Conservation (phyloP, 2,113 vertebrate species). For the Microcebus murinus region DNA sequence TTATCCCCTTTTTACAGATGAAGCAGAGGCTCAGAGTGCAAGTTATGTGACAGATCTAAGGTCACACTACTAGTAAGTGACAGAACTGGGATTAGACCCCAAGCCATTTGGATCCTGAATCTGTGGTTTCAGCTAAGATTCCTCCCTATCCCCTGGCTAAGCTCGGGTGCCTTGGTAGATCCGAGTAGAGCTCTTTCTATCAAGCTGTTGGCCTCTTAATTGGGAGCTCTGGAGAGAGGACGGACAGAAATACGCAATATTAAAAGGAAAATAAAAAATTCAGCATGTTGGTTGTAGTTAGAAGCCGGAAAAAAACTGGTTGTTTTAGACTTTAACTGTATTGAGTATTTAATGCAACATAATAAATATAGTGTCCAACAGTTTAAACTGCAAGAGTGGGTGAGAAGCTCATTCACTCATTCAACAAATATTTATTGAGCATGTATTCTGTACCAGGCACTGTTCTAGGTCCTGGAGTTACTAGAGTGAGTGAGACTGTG, state of each 20-base stretch:
- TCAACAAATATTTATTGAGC: neutral
- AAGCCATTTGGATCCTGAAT: neutral
- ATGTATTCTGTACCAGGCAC: neutral
- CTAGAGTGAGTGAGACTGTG: neutral
- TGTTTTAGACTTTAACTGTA: neutral
- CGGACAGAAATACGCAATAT: neutral
- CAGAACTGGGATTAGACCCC: neutral
- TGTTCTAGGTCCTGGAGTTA: neutral
- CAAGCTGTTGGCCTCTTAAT: neutral
- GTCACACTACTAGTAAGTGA: no score
- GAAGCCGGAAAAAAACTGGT: neutral
- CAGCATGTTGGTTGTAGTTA: neutral
- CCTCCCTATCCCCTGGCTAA: neutral
- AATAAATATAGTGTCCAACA: no score
- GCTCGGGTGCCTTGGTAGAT: no score
- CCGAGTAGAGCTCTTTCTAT: neutral
- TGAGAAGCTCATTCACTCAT: neutral
- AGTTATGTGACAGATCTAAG: no score
- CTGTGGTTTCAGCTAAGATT: neutral
- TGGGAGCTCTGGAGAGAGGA: neutral
- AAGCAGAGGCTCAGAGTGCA: neutral
- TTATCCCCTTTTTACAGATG: neutral
- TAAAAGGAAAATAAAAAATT: neutral
- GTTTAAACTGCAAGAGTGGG: neutral
- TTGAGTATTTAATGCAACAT: neutral